A percentile compares a stretch with the other conserved stretches of the same genome.
Evolutionary conservation across 2,888 invertebrate genomes (phyloP).

Genomic region (Drosophila paranaensis): DNA sequence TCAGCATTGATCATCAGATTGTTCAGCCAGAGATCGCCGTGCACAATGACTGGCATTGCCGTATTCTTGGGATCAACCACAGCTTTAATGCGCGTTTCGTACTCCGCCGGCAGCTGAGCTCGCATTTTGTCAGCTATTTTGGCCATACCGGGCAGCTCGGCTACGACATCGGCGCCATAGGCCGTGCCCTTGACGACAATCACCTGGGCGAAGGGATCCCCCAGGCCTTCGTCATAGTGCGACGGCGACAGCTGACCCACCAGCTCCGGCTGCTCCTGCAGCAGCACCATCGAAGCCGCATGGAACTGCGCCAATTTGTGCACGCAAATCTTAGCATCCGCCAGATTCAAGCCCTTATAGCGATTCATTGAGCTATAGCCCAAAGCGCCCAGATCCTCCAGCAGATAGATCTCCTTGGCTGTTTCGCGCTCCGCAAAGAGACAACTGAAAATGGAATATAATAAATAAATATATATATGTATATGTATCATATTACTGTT

Average conservation of each 20-base stretch:
- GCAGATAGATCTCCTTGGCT: slow-evolving; percentile 68
- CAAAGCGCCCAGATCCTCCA: slow-evolving; percentile 84
- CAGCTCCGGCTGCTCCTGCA: slow-evolving; percentile 51
- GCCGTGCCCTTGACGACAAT: slow-evolving; percentile 60
- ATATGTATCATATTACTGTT: neutral
- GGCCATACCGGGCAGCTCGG: slow-evolving; percentile 79
- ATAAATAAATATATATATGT: neutral
- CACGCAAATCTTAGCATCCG: slow-evolving; percentile 85
- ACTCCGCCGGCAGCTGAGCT: slow-evolving; percentile 47
- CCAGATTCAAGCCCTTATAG: slow-evolving; percentile 85
- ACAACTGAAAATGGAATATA: slow-evolving; percentile 51
- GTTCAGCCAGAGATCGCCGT: slow-evolving; percentile 86
- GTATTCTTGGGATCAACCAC: slow-evolving; percentile 55
- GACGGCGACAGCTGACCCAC: slow-evolving; percentile 45
- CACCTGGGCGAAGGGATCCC: slow-evolving; percentile 32
- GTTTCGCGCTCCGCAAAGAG: slow-evolving; percentile 50
- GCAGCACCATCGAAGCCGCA: slow-evolving; percentile 86
- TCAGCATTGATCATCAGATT: slow-evolving; percentile 66
- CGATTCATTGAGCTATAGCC: slow-evolving; percentile 86
- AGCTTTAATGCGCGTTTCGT: slow-evolving; percentile 52
- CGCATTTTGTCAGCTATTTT: slow-evolving; percentile 83
- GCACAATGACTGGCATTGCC: slow-evolving; percentile 84
- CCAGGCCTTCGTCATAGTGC: slow-evolving; percentile 51
- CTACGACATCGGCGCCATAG: slow-evolving; percentile 49
- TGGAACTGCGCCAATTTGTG: slow-evolving; percentile 86